Base-by-base conservation (phyloP, 2,113 vertebrate genomes). In the Pyxicephalus adspersus region DNA sequence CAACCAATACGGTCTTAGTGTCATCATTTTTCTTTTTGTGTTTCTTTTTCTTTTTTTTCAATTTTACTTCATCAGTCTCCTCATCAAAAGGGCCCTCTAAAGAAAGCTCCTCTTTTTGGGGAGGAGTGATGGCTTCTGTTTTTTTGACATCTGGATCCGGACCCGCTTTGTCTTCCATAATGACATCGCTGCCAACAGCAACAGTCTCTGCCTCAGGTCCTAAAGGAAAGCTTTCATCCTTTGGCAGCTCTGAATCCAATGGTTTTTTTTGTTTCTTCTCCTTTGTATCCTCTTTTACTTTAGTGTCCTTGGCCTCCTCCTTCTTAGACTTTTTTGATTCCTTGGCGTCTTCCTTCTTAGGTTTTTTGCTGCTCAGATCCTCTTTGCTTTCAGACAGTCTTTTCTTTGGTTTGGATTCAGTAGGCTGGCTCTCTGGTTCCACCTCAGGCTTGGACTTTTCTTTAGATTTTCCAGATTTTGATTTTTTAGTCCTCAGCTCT, bases 311-410 rank as follows among this genome's bases (percentile, higher is more conserved):
- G 65, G 74, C 78, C 5, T 92, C 91, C 91, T 89, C 88, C 83
- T 94, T 92, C 83, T 94, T 86, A 83, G 87, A 61, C 91, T 95
- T 84, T 85, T 90, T 93, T 4, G 34, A 83, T 63, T 96, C 96
- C 89, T 93, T 98, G 81, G 71, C 25, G 72, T 95, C 96, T 60
- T 96, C 95, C 83, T 95, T 98, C 86, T 87, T 95, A 84, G 92
- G 91, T 83, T 95, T 97, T 90, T 98, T 94, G 55, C 20, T 81
- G 58, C 22, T 66, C 26, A 90, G 87, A 26, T 96, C 95, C 15
- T 96, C 95, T 28, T 93, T 96, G 15, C 70, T 31, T 83, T 97
- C 95, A 0, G 58, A 87, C 84, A 85, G 85, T 87, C 89, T 91
- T 92, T 89, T 97, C 89, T 91, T 92, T 89, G 83, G 83, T 80